A percentile compares a stretch with the other conserved stretches of the same genome.
These are phyloP conservation scores for Geophilus truncorum DNA, from an alignment of 2,888 invertebrate species.

Conservation along the genomic window DNA sequence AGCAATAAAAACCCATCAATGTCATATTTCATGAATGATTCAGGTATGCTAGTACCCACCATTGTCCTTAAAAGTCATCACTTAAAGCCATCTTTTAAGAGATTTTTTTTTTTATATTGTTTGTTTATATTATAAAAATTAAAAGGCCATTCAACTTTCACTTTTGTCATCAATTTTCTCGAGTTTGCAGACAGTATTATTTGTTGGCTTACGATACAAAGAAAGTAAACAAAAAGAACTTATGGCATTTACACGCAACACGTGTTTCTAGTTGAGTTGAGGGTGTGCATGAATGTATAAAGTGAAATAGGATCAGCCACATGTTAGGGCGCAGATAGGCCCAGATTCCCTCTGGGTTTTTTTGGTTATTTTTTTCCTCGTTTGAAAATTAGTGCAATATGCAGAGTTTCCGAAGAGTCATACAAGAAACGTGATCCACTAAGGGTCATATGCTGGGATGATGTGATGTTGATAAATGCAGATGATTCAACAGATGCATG, in stretches of 20 bases:
- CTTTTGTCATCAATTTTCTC: neutral
- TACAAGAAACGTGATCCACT: neutral
- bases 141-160: neutral
- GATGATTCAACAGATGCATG: neutral
- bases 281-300: neutral
- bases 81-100: neutral
- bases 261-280: neutral
- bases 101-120: neutral
- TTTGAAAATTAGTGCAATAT: neutral
- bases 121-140: neutral
- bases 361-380: neutral
- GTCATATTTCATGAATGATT: slow-evolving; percentile 17
- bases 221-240: neutral
- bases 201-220: neutral
- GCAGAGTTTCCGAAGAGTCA: slow-evolving; percentile 5
- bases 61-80: neutral
- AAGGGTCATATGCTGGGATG: neutral
- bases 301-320: slow-evolving; percentile 18
- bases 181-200: neutral
- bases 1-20: slow-evolving; percentile 10
- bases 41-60: neutral
- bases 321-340: neutral
- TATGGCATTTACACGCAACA: neutral
- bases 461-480: slow-evolving; percentile 5
- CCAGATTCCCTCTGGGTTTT: neutral